Evolutionary conservation across 2,888 invertebrate species (phyloP).

Genomic region (Machimus atricapillus): DNA sequence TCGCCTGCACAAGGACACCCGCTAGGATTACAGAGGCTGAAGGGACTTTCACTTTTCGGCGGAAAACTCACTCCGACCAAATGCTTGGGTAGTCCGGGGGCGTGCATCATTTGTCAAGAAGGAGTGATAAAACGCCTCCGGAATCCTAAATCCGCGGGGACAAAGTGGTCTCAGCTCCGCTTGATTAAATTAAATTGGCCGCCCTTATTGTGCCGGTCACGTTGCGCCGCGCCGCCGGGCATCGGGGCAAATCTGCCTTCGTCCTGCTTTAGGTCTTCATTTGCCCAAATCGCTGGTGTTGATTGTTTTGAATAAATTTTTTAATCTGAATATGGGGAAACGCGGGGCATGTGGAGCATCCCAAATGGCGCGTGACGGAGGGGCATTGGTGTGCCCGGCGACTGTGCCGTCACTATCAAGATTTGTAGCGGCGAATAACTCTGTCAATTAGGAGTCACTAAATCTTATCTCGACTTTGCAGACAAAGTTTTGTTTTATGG

Average conservation of each 20-base stretch:
- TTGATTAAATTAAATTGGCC: conserved; percentile 8
- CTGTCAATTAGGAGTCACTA: neutral
- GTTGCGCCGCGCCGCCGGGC: neutral
- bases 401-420: neutral
- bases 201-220: conserved; percentile 5
- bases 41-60: neutral
- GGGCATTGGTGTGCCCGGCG: neutral
- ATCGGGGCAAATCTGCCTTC: neutral
- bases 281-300: neutral
- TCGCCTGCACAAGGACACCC: neutral
- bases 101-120: conserved; percentile 14
- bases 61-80: neutral
- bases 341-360: neutral
- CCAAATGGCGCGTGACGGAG: neutral
- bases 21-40: neutral
- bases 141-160: neutral
- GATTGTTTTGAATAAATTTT: neutral
- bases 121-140: conserved; percentile 7
- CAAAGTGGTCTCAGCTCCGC: neutral
- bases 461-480: conserved; percentile 2
- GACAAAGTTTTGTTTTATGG: conserved; percentile 11
- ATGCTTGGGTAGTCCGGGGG: neutral
- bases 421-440: neutral
- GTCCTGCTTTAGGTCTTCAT: neutral
- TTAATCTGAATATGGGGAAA: neutral